These are phyloP conservation scores for Linurgus olivaceus DNA, from an alignment of 2,797 vertebrate genomes.

Conservation along the genomic window DNA sequence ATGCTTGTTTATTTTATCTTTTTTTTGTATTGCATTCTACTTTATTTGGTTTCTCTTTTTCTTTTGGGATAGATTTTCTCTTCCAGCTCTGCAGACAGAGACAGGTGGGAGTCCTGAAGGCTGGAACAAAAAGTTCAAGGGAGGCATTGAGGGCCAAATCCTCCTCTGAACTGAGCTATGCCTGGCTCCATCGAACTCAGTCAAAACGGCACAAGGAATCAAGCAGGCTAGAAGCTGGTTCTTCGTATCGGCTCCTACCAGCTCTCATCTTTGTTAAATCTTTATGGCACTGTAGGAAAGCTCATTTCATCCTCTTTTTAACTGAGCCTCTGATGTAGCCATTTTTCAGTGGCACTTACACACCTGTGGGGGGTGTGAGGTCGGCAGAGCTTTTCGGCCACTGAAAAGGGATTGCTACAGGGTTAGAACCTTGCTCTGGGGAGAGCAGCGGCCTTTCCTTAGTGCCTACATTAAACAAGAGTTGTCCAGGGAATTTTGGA, in stretches of 20 bases:
- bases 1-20: neutral
- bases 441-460: fast-evolving
- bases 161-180: neutral
- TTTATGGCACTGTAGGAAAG: neutral
- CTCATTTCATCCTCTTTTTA: neutral
- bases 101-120: neutral
- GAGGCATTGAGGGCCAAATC: neutral
- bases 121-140: neutral
- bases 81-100: neutral
- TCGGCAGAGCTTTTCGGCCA: neutral
- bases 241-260: neutral
- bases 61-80: neutral
- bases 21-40: neutral
- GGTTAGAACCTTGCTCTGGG: neutral
- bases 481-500: neutral
- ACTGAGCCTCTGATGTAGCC: neutral
- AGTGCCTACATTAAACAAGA: neutral
- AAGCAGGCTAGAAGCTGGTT: neutral
- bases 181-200: neutral
- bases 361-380: fast-evolving
- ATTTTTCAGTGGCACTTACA: neutral
- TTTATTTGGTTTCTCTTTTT: neutral
- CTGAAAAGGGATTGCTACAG: neutral
- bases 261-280: neutral
- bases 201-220: neutral